phyloP scores from a whole-genome alignment of 1,140 invertebrate genomes.

The Scylla paramamosain region DNA sequence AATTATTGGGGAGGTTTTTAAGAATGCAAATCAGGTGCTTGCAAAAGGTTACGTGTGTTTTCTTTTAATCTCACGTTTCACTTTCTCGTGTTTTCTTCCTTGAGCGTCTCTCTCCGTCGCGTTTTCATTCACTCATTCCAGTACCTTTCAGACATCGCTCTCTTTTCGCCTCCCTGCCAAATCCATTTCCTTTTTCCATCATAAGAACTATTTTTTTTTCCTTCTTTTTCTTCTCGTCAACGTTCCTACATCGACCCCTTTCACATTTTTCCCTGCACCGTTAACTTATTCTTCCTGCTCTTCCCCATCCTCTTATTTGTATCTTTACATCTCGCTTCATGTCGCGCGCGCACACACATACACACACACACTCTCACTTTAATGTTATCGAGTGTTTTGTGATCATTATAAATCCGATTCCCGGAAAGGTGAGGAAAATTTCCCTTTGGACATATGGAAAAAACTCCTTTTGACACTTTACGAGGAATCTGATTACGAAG shows the following conservation, averaged over 20 bases:
- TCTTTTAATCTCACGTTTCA: too few relatives aligned
- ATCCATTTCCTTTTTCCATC: neutral
- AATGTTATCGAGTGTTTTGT: neutral
- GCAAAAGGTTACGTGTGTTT: too few relatives aligned
- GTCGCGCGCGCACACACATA: neutral
- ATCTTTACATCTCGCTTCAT: neutral
- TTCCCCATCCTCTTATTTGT: neutral
- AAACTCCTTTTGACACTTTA: neutral
- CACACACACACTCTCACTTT: neutral
- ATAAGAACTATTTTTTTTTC: neutral
- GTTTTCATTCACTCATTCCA: neutral
- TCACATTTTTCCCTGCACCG: neutral
- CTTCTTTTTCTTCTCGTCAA: neutral
- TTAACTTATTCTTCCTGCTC: neutral
- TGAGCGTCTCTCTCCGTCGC: constrained; percentile 28
- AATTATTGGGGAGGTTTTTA: too few relatives aligned
- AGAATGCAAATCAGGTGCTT: too few relatives aligned
- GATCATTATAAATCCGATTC: neutral
- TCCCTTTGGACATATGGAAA: neutral
- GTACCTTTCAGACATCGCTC: neutral
- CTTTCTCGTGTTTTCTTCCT: neutral
- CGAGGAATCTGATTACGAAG: neutral
- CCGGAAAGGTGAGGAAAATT: neutral
- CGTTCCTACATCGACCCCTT: neutral
- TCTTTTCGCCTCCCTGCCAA: neutral